Conservation (phyloP, 1,140 invertebrate species). For the Bombus cullumanus region DNA sequence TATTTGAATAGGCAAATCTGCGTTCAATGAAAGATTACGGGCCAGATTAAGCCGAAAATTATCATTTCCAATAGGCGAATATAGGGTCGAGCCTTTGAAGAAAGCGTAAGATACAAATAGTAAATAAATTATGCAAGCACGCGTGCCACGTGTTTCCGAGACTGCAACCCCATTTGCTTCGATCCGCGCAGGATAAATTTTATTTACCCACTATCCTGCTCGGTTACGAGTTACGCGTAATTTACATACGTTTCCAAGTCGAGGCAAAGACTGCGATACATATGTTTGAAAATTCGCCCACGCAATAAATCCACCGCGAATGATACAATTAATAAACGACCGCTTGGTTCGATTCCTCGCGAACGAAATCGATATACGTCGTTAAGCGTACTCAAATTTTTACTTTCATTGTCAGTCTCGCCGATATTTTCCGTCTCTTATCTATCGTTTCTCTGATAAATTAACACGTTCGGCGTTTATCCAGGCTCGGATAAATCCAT, state of each 20-base stretch:
- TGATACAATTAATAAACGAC: background rate
- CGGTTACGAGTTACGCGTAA: background rate
- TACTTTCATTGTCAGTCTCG: background rate
- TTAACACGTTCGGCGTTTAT: constrained; percentile 42
- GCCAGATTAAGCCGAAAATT: constrained; percentile 56
- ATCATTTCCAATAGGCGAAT: constrained; percentile 36
- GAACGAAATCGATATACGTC: background rate
- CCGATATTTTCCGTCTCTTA: background rate
- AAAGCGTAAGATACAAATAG: constrained; percentile 53
- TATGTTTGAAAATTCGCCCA: background rate
- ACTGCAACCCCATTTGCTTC: constrained; percentile 12
- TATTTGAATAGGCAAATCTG: constrained; percentile 63
- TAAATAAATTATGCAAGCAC: constrained; percentile 52
- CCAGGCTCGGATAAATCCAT: constrained; percentile 44
- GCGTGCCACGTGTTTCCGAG: constrained; percentile 57
- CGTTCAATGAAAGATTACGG: constrained; percentile 28
- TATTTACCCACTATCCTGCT: constrained; percentile 17
- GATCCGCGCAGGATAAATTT: constrained; percentile 54
- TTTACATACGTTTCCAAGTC: constrained; percentile 21
- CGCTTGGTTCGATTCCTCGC: background rate
- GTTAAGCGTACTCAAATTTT: constrained; percentile 17
- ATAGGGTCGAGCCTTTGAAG: constrained; percentile 41
- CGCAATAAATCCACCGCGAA: background rate
- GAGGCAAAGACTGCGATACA: background rate
- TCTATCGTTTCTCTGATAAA: constrained; percentile 35